These are phyloP conservation scores for Nannospalax galili DNA, from an alignment of 2,113 vertebrate genomes.

Conservation along the genomic window DNA sequence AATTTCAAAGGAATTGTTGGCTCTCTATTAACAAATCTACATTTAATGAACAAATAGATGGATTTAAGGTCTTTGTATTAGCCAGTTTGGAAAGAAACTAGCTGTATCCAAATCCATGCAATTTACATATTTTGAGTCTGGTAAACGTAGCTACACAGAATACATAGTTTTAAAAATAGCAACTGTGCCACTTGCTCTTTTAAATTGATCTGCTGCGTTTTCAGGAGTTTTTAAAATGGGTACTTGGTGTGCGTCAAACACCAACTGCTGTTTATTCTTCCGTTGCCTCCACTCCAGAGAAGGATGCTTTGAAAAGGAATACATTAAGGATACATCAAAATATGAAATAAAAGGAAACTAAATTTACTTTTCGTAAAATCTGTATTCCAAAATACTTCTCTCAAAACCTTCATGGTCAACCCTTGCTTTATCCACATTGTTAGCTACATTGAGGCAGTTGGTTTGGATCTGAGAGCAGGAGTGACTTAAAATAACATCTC, in stretches of 20 bases:
- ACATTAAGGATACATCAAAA: slow-evolving; percentile 66
- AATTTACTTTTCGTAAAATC: background rate
- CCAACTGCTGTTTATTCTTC: slow-evolving; percentile 75
- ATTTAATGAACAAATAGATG: slow-evolving; percentile 42
- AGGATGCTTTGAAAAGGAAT: slow-evolving; percentile 63
- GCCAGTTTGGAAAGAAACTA: slow-evolving; percentile 41
- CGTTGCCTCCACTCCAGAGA: slow-evolving; percentile 34
- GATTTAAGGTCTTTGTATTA: slow-evolving; percentile 44
- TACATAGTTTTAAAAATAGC: slow-evolving; percentile 16
- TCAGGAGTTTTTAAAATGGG: slow-evolving; percentile 65
- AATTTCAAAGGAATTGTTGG: slow-evolving; percentile 45
- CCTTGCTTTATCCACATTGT: background rate
- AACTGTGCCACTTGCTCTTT: slow-evolving; percentile 69
- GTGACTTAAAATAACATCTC: background rate
- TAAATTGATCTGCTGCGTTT: slow-evolving; percentile 64
- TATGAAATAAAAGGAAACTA: slow-evolving; percentile 32
- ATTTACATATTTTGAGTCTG: slow-evolving; percentile 63
- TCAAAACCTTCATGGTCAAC: background rate
- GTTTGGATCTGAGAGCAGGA: background rate
- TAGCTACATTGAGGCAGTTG: background rate
- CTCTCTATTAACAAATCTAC: slow-evolving; percentile 27
- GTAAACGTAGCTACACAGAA: slow-evolving; percentile 36
- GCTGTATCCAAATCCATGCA: slow-evolving; percentile 18
- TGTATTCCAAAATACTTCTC: slow-evolving; percentile 34
- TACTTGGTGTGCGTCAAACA: slow-evolving; percentile 55